A percentile compares a stretch with the other conserved stretches of the same genome.
Evolutionary conservation across 2,797 vertebrate genomes (phyloP).

Genomic region (Selene dorsalis): DNA sequence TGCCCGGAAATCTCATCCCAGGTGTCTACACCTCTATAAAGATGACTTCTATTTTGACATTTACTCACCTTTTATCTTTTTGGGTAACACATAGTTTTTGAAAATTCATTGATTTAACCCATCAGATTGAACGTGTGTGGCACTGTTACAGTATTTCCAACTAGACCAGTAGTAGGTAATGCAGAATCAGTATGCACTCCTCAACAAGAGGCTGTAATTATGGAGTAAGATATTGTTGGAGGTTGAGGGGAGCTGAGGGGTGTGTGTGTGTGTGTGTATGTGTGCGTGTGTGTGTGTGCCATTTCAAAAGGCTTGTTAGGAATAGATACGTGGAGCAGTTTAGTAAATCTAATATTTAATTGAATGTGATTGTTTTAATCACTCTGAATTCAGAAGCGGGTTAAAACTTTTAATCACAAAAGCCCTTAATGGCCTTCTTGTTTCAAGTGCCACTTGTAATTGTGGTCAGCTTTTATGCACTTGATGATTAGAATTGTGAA

Average conservation of each 20-base stretch:
- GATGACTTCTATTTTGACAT: not conserved
- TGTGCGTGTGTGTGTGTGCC: constrained; percentile 6
- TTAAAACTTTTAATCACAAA: constrained; percentile 85
- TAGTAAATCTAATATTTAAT: constrained; percentile 83
- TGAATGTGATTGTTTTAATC: constrained; percentile 88
- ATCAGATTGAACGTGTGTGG: constrained; percentile 23
- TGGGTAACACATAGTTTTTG: not conserved
- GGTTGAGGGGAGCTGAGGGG: constrained; percentile 36
- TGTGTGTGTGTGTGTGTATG: not conserved
- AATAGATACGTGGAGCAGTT: constrained; percentile 67
- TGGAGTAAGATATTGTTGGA: constrained; percentile 75
- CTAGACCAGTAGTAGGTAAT: constrained; percentile 56
- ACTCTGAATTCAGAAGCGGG: constrained; percentile 81
- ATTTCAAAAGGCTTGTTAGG: constrained; percentile 70
- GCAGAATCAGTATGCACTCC: constrained; percentile 72
- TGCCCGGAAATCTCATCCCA: not conserved
- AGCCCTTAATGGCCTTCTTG: constrained; percentile 81
- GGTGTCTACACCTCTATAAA: not conserved
- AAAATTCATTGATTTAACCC: constrained; percentile 14
- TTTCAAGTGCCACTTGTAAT: constrained; percentile 81
- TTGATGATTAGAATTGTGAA: constrained; percentile 77
- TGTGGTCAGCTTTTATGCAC: constrained; percentile 80
- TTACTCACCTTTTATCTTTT: not conserved
- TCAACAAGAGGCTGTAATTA: constrained; percentile 81
- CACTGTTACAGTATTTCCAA: constrained; percentile 27